These are phyloP conservation scores for Tetrax tetrax DNA, from an alignment of 2,113 vertebrate species.

Conservation along the genomic window DNA sequence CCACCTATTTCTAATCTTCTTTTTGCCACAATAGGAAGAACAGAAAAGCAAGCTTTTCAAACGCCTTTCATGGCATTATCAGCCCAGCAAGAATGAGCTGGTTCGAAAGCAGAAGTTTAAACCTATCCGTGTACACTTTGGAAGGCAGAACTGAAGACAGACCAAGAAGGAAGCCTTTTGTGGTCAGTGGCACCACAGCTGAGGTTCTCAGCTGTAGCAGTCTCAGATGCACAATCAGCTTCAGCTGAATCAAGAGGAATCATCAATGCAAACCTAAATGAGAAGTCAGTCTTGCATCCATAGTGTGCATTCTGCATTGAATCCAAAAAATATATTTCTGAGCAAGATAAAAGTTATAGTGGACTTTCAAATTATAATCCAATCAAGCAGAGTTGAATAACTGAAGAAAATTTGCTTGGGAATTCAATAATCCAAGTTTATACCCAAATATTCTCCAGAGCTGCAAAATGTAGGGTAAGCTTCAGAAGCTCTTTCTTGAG, in stretches of 20 bases:
- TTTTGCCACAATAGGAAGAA: background rate
- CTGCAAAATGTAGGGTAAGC: background rate
- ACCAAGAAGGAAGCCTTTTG: background rate
- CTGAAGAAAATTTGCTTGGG: background rate
- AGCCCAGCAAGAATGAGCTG: background rate
- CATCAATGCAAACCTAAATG: background rate
- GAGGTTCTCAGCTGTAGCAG: background rate
- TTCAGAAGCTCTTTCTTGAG: background rate
- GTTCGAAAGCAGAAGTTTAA: background rate
- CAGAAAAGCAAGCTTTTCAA: background rate
- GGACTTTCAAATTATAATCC: background rate
- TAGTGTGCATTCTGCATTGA: background rate
- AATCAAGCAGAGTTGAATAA: background rate
- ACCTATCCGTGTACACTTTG: background rate
- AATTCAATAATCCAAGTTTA: background rate
- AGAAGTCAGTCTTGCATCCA: background rate
- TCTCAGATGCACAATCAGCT: background rate
- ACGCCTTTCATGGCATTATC: background rate
- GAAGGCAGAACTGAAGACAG: background rate
- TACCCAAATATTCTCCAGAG: background rate
- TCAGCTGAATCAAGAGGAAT: background rate
- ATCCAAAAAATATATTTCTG: background rate
- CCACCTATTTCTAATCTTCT: background rate
- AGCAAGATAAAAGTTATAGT: background rate
- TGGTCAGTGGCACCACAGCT: background rate